Percentiles rank a stretch among this genome's conserved stretches.
Conservation (phyloP, 2,113 vertebrate genomes). For the Melanostigma gelatinosum region DNA sequence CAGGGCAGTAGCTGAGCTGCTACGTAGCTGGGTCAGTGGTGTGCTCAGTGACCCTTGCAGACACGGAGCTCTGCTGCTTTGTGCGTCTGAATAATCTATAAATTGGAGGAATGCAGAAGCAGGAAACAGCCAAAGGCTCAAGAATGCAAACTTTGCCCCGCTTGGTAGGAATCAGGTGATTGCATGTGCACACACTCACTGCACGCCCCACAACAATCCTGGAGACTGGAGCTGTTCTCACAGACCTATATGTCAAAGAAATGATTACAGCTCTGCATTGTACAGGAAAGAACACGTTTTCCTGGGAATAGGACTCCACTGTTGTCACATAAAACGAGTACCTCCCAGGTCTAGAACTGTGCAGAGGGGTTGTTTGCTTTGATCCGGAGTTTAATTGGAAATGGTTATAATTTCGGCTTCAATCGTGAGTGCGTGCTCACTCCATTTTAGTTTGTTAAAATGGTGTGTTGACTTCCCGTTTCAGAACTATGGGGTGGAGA, state of each 20-base stretch:
- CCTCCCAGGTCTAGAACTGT: conserved; percentile 12
- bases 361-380: background rate
- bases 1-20: background rate
- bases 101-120: conserved; percentile 60
- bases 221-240: conserved; percentile 11
- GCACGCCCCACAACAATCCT: conserved; percentile 5
- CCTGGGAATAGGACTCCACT: background rate
- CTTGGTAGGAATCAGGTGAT: conserved; percentile 68
- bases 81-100: conserved; percentile 45
- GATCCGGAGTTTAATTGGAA: conserved; percentile 1
- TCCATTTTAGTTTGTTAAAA: background rate
- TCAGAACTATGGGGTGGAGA: conserved; percentile 98
- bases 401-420: background rate
- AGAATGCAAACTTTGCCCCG: conserved; percentile 65
- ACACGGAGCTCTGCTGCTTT: background rate
- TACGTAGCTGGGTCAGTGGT: background rate
- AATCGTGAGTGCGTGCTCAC: background rate
- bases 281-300: conserved; percentile 42
- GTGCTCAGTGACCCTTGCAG: conserved; percentile 36
- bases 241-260: conserved; percentile 35
- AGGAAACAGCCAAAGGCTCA: conserved; percentile 53
- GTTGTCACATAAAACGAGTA: background rate
- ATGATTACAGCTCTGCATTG: conserved; percentile 40
- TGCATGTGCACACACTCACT: conserved; percentile 17
- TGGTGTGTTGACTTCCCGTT: conserved; percentile 43